Base-by-base conservation (phyloP, 2,888 invertebrate genomes). In the Platypus cylindrus region DNA sequence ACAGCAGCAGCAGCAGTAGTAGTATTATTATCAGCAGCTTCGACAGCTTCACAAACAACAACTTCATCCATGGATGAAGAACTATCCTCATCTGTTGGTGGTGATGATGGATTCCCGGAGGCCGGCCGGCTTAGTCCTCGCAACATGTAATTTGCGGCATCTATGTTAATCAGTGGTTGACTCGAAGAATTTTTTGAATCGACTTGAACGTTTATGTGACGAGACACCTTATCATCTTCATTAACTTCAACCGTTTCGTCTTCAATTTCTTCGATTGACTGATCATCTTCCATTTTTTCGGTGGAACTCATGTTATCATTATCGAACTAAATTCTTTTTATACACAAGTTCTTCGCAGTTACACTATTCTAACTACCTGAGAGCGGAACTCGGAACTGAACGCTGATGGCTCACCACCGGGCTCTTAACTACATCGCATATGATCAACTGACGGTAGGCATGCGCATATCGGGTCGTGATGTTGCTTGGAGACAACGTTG, bases 121-220 rank as follows among this genome's bases (percentile, higher is more conserved):
- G 49, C 44, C 44, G 55, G 50, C 42, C 52, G 53, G 48, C 58
- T 54, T 34, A 62, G 56, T 40, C 61, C 63, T 45, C 65, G 62
- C 45, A 66, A 49, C 65, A 67, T 67, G 53, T 68, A 68, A 51
- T 68, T 68, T 47, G 66, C 65, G 34, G 63, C 56, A 56, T 68
- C 68, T 43, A 67, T 60, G 51, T 60, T 62, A 41, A 64, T 57
- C 54, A 44, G 59, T 49, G 50, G 50, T 52, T 50, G 51, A 48
- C 51, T 46, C 45, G 49, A 48, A 42, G 51, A 48, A 32, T 45
- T 45, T 45, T 52, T 51, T 38, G 43, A 45, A 40, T 50, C 55
- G 45, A 43, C 55, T 58, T 43, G 62, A 58, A 52, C 59, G 60
- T 46, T 59, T 62, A 48, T 59, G 57, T 56, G 49, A 47, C 57